A percentile compares a stretch with the other conserved stretches of the same genome.
phyloP scores from a whole-genome alignment of 2,113 vertebrate species.

The Mixornis gularis region DNA sequence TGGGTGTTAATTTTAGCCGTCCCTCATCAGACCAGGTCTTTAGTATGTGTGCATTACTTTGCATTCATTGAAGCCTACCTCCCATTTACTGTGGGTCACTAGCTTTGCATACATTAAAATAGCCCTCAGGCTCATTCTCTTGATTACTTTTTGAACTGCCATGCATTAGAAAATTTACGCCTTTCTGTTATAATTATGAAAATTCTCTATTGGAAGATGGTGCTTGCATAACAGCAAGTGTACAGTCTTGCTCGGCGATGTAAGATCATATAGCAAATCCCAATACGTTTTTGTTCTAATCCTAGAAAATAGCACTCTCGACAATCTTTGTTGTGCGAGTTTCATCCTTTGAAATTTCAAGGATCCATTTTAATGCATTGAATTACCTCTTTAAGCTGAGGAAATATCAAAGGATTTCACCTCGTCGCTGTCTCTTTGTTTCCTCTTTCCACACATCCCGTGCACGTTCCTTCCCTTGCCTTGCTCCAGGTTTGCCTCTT shows the following conservation, averaged over 20 bases:
- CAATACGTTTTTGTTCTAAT: conserved; percentile 51
- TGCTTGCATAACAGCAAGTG: conserved; percentile 78
- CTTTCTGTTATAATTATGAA: conserved; percentile 95
- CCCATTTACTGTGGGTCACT: conserved; percentile 95
- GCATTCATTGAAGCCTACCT: conserved; percentile 91
- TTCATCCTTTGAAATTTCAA: conserved; percentile 63
- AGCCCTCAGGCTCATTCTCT: conserved; percentile 91
- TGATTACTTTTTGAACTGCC: conserved; percentile 97
- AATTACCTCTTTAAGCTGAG: conserved; percentile 47
- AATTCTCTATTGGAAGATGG: conserved; percentile 81
- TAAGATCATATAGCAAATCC: conserved; percentile 29
- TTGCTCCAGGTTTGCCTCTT: background rate
- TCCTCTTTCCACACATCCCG: conserved; percentile 24
- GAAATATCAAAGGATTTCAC: conserved; percentile 41
- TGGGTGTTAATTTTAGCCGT: conserved; percentile 99
- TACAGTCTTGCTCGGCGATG: background rate
- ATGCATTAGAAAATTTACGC: conserved; percentile 90
- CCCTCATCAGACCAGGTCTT: conserved; percentile 90
- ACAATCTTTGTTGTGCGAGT: conserved; percentile 54
- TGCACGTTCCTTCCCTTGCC: background rate
- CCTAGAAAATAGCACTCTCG: conserved; percentile 44
- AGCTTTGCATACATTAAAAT: conserved; percentile 98
- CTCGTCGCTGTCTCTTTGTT: conserved; percentile 43
- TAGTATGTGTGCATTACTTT: conserved; percentile 85
- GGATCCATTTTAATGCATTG: conserved; percentile 21